Percentiles rank a stretch among this genome's conserved stretches.
These are phyloP conservation scores for Plemyria rubiginata DNA, from an alignment of 2,888 invertebrate species.

Conservation along the genomic window DNA sequence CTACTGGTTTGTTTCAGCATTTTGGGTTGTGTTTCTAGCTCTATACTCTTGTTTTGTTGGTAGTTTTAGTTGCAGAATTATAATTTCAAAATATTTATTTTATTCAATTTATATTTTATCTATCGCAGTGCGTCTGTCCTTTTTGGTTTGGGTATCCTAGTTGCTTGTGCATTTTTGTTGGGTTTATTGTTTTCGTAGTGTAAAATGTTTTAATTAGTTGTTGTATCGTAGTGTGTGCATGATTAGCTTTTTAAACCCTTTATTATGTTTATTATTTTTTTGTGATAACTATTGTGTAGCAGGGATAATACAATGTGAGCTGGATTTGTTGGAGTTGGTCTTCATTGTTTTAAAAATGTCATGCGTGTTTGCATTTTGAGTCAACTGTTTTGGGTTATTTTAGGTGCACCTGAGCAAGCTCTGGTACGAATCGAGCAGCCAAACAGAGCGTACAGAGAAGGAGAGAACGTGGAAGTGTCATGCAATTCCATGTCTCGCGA, in stretches of 20 bases:
- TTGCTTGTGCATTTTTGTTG: slow-evolving; percentile 22
- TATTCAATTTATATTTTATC: background rate
- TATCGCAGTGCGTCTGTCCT: slow-evolving; percentile 21
- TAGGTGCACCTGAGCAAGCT: slow-evolving; percentile 55
- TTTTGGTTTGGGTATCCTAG: slow-evolving; percentile 26
- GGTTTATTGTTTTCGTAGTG: slow-evolving; percentile 19
- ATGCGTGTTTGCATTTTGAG: slow-evolving; percentile 3
- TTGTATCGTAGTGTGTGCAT: slow-evolving; percentile 31
- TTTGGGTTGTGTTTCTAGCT: slow-evolving; percentile 27
- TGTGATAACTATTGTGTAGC: slow-evolving; percentile 16
- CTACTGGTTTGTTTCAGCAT: slow-evolving; percentile 33
- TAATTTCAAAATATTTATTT: background rate
- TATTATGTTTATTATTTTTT: slow-evolving; percentile 9
- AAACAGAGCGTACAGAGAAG: slow-evolving; percentile 59
- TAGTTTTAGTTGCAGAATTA: slow-evolving; percentile 31
- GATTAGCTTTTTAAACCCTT: slow-evolving; percentile 24
- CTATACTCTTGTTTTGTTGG: slow-evolving; percentile 6
- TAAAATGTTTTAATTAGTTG: slow-evolving; percentile 9
- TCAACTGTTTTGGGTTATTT: slow-evolving; percentile 36
- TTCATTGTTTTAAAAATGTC: background rate
- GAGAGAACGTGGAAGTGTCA: slow-evolving; percentile 67
- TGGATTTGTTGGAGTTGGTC: slow-evolving; percentile 11
- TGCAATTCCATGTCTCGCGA: slow-evolving; percentile 56
- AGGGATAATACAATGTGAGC: slow-evolving; percentile 13
- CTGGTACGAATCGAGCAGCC: slow-evolving; percentile 73